Evolutionary conservation across 2,888 invertebrate species (phyloP), one percentile per base, ranked within the genome.

Genomic region (Rotaria socialis): DNA sequence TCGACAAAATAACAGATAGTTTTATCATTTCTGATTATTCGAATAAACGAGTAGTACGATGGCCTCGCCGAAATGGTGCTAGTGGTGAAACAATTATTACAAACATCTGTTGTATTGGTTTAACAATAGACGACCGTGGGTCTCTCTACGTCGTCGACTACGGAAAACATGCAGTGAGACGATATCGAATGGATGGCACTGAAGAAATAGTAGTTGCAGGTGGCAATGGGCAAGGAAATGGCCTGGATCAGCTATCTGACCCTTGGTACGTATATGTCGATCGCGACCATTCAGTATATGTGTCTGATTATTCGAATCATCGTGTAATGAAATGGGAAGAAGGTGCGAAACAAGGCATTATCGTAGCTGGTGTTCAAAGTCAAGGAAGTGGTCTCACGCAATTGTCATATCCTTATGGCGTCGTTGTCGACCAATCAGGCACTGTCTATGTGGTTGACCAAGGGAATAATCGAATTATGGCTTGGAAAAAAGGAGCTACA

Each of bases 291-390:
- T 75, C 75, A 7, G 43, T 47, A 22, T 75, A 75, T 24, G 16
- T 75, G 1, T 41, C 75, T 6, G 75, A 75, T 75, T 8, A 6
- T 22, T 22, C 19, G 41, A 75, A 75, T 43, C 16, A 75, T 47
- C 75, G 75, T 19, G 24, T 75, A 24, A 41, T 75, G 75, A 75
- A 75, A 41, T 75, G 75, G 75, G 43, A 43, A 47, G 41, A 75
- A 47, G 75, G 7, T 43, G 19, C 43, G 19, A 75, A 75, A 43
- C 41, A 75, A 19, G 75, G 75, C 8, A 75, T 43, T 43, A 11
- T 75, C 16, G 75, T 75, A 8, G 75, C 50, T 50, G 50, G 50
- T 50, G 50, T 8, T 50, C 50, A 50, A 50, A 14, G 14, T 11
- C 50, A 50, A 50, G 50, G 50, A 8, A 50, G 1, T 50, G 50